These are phyloP conservation scores for Stylophora pistillata DNA, from an alignment of 64 coral and sea anemone genomes.

Conservation along the genomic window DNA sequence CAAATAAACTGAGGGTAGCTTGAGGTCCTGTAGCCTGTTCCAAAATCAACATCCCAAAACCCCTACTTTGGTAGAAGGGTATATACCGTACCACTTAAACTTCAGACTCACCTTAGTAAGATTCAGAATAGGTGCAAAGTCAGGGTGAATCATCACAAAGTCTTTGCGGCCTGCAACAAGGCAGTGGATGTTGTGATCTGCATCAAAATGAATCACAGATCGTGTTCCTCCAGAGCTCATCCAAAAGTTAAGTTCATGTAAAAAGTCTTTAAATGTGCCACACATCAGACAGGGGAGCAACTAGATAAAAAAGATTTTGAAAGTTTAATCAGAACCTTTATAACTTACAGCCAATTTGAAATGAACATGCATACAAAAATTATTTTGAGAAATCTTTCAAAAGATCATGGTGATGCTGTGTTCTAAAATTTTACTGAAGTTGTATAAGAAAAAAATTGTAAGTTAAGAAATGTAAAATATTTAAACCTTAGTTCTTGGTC, in stretches of 20 bases:
- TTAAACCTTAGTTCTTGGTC: too few relatives aligned
- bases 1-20: too few relatives aligned
- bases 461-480: too few relatives aligned
- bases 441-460: too few relatives aligned
- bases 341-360: too few relatives aligned
- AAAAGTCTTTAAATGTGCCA: constrained; percentile 87
- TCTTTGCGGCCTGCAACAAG: constrained; percentile 89
- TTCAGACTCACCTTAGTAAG: constrained; percentile 51
- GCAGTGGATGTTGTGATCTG: constrained; percentile 97
- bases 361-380: too few relatives aligned
- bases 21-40: neutral
- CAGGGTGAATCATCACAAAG: constrained; percentile 90
- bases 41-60: neutral
- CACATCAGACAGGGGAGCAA: constrained; percentile 73
- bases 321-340: neutral
- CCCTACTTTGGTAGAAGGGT: too few relatives aligned
- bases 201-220: constrained; percentile 97
- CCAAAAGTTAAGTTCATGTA: constrained; percentile 97
- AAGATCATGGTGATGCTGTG: too few relatives aligned
- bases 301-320: constrained; percentile 29
- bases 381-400: too few relatives aligned
- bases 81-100: too few relatives aligned
- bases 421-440: too few relatives aligned
- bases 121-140: constrained; percentile 70
- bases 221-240: constrained; percentile 96